A percentile compares a stretch with the other conserved stretches of the same genome.
These are phyloP conservation scores for Smutsia gigantea DNA, from an alignment of 2,797 vertebrate genomes.

Conservation along the genomic window DNA sequence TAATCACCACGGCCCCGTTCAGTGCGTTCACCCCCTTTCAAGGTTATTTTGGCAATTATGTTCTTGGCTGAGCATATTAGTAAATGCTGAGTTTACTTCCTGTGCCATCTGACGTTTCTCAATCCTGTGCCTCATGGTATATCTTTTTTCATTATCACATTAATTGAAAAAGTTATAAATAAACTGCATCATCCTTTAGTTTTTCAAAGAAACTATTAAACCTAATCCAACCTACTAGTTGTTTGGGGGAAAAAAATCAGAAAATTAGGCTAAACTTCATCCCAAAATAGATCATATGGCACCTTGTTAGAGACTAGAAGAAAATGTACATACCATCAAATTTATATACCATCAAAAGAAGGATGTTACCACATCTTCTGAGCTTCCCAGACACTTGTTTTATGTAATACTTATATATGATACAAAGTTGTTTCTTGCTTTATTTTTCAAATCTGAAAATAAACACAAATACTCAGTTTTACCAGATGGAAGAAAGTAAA, in stretches of 20 bases:
- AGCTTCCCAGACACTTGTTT: neutral
- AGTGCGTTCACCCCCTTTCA: constrained; percentile 76
- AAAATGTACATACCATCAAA: neutral
- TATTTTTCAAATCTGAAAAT: neutral
- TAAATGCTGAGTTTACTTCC: constrained; percentile 64
- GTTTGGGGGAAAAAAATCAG: neutral
- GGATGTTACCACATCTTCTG: neutral
- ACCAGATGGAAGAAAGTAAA: neutral
- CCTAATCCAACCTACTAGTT: neutral
- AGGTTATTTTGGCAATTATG: constrained; percentile 81
- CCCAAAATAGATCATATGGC: neutral
- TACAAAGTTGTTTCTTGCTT: neutral
- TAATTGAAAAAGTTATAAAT: constrained; percentile 73
- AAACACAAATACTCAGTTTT: neutral
- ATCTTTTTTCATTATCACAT: constrained; percentile 44
- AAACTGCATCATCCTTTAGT: constrained; percentile 61
- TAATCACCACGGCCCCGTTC: constrained; percentile 63
- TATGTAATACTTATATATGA: neutral
- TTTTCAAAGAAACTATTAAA: constrained; percentile 58
- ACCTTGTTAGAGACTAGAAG: neutral
- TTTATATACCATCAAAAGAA: neutral
- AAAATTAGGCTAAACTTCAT: neutral
- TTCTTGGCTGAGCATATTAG: constrained; percentile 70
- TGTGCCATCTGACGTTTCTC: constrained; percentile 61
- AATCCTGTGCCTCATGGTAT: neutral